Evolutionary conservation across 2,888 invertebrate genomes (phyloP).

Genomic region (Drosophila borealis): DNA sequence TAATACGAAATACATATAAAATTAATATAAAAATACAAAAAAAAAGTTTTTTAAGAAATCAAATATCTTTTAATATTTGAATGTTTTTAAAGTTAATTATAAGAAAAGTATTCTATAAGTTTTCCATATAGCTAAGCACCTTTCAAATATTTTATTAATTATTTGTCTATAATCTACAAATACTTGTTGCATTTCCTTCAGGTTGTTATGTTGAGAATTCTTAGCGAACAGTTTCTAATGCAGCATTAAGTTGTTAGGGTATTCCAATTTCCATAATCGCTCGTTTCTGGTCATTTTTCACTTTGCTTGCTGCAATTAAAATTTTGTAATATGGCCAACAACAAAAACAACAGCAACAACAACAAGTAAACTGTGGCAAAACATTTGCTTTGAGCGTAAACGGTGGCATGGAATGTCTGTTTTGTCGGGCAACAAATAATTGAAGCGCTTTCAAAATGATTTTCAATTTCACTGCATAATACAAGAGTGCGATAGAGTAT

Average conservation of each 20-base stretch:
- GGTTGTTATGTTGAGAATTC: background rate
- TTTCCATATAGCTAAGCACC: background rate
- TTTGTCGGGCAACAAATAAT: slow-evolving; percentile 70
- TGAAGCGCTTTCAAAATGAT: slow-evolving; percentile 75
- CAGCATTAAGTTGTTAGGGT: slow-evolving; percentile 13
- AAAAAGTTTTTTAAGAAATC: background rate
- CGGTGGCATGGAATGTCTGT: slow-evolving; percentile 68
- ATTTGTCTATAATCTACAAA: background rate
- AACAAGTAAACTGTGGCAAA: slow-evolving; percentile 60
- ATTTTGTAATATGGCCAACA: slow-evolving; percentile 72
- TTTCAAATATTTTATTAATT: too few relatives aligned
- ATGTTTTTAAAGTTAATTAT: too few relatives aligned
- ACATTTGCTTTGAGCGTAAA: slow-evolving; percentile 60
- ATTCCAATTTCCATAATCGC: slow-evolving; percentile 29
- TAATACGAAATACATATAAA: background rate
- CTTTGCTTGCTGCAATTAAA: slow-evolving; percentile 65
- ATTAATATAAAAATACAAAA: background rate
- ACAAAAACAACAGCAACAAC: slow-evolving; percentile 3
- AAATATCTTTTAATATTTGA: too few relatives aligned
- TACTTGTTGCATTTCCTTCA: background rate
- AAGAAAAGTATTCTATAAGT: background rate
- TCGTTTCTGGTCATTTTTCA: slow-evolving; percentile 34
- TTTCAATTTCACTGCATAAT: slow-evolving; percentile 73
- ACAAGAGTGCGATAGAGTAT: slow-evolving; percentile 2
- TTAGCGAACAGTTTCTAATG: background rate